phyloP scores from a whole-genome alignment of 2,888 invertebrate genomes.

The Agapostemon virescens region DNA sequence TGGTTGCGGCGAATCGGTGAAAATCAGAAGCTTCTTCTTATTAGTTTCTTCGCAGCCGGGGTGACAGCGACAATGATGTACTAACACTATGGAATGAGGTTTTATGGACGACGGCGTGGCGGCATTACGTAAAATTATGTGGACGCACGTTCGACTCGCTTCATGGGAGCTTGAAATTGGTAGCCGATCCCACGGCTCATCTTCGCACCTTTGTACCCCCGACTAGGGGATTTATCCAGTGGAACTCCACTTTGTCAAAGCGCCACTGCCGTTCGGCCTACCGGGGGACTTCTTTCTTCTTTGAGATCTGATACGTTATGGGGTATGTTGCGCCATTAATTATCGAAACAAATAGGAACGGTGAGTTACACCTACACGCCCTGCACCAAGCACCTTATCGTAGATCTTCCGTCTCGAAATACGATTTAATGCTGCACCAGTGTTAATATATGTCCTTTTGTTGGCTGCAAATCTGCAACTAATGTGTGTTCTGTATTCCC shows the following conservation, averaged over 20 bases:
- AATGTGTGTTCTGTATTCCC: conserved; percentile 14
- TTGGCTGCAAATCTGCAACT: conserved; percentile 35
- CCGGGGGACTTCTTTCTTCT: background rate
- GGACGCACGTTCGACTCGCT: conserved; percentile 45
- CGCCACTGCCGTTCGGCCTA: conserved; percentile 21
- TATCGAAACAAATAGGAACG: conserved; percentile 59
- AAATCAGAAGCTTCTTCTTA: conserved; percentile 33
- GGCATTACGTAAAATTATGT: conserved; percentile 59
- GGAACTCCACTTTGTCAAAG: conserved; percentile 62
- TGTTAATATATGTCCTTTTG: conserved; percentile 50
- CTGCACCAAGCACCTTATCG: conserved; percentile 44
- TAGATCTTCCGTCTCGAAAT: conserved; percentile 49
- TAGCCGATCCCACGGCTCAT: conserved; percentile 54
- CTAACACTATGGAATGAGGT: conserved; percentile 50
- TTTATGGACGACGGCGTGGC: conserved; percentile 54
- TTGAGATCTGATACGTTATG: conserved; percentile 45
- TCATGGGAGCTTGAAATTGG: conserved; percentile 46
- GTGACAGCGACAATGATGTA: conserved; percentile 48
- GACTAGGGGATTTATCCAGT: conserved; percentile 23
- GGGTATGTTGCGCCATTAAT: conserved; percentile 53
- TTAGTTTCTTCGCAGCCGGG: conserved; percentile 39
- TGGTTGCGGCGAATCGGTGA: background rate
- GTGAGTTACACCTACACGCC: conserved; percentile 55
- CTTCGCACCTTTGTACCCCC: conserved; percentile 49
- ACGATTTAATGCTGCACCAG: conserved; percentile 46